Evolutionary conservation across 2,113 vertebrate species (phyloP).

Genomic region (Stigmatopora nigra): DNA sequence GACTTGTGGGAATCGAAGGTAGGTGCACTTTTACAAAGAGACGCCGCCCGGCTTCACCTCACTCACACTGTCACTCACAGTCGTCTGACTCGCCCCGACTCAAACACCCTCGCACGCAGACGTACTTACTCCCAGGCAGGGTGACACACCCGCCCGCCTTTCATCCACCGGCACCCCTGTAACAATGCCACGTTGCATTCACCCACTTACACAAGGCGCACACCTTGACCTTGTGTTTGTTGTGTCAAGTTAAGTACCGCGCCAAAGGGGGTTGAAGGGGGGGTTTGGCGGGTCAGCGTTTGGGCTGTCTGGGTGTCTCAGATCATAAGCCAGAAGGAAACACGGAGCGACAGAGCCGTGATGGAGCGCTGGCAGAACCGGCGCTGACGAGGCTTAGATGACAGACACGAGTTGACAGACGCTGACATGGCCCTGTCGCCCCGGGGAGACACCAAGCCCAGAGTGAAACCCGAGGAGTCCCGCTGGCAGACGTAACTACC

Average conservation of each 20-base stretch:
- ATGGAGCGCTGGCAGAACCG: slow-evolving; percentile 50
- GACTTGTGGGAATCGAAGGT: slow-evolving; percentile 67
- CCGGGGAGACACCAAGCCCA: slow-evolving; percentile 51
- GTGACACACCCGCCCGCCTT: slow-evolving; percentile 45
- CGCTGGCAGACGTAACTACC: slow-evolving; percentile 52
- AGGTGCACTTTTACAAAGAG: slow-evolving; percentile 72
- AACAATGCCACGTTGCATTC: slow-evolving; percentile 24
- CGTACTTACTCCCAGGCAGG: slow-evolving; percentile 23
- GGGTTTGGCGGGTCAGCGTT: not conserved
- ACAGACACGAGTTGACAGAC: slow-evolving; percentile 68
- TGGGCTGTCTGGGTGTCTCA: slow-evolving; percentile 50
- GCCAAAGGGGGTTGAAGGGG: not conserved
- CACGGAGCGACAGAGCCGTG: slow-evolving; percentile 55
- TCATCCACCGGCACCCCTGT: slow-evolving; percentile 27
- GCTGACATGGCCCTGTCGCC: slow-evolving; percentile 71
- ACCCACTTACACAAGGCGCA: slow-evolving; percentile 46
- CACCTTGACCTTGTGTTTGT: slow-evolving; percentile 66
- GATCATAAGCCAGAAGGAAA: slow-evolving; percentile 63
- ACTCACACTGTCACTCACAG: slow-evolving; percentile 68
- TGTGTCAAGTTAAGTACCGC: slow-evolving; percentile 46
- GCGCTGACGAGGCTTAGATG: slow-evolving; percentile 61
- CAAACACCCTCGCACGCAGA: slow-evolving; percentile 25
- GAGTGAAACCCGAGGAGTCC: slow-evolving; percentile 66
- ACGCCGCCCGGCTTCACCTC: slow-evolving; percentile 66
- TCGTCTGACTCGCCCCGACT: slow-evolving; percentile 18